These are phyloP conservation scores for Martes martes DNA, from an alignment of 2,113 vertebrate genomes.

Conservation along the genomic window DNA sequence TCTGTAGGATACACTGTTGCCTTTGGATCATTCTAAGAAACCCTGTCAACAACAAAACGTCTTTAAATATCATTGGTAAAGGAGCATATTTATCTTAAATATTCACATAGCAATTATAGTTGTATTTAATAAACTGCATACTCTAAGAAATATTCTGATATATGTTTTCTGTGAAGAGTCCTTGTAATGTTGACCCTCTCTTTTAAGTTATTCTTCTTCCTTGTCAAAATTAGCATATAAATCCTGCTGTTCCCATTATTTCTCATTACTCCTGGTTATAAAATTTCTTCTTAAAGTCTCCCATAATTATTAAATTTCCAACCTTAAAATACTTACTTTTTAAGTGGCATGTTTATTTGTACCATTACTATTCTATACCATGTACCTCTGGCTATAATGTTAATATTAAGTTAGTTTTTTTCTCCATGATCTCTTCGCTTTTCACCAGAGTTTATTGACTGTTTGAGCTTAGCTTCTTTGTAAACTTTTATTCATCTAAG, in stretches of 20 bases:
- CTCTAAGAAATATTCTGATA: not conserved
- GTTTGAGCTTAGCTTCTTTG: not conserved
- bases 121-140: not conserved
- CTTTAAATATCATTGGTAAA: not conserved
- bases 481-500: not conserved
- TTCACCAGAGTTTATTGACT: not conserved
- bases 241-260: not conserved
- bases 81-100: not conserved
- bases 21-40: not conserved
- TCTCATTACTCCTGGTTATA: not conserved
- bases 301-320: not conserved
- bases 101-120: not conserved
- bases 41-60: not conserved
- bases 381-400: not conserved
- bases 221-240: not conserved
- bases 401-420: not conserved
- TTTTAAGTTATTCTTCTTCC: not conserved
- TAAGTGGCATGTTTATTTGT: not conserved
- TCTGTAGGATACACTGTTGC: not conserved
- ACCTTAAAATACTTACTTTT: conserved; percentile 26
- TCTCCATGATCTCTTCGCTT: not conserved
- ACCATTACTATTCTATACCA: not conserved
- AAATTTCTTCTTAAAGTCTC: not conserved
- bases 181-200: not conserved
- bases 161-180: not conserved